phyloP scores from a whole-genome alignment of 1,140 invertebrate genomes.

The Ostrea denselamellosa region DNA sequence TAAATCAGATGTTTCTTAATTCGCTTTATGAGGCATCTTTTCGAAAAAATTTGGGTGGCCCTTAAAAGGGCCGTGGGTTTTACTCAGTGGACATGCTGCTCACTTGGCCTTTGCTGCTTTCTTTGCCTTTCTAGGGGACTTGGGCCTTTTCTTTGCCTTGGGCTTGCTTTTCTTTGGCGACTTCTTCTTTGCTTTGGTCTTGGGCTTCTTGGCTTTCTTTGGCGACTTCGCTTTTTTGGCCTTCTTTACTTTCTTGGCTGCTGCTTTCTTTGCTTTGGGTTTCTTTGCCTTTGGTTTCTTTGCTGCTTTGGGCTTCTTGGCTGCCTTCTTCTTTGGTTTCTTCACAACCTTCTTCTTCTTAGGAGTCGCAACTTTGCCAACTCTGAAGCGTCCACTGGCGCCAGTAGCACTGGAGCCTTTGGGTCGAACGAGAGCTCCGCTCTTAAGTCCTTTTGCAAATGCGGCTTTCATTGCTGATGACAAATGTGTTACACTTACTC shows the following conservation, averaged over 20 bases:
- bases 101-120: conserved; percentile 44
- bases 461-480: conserved; percentile 45
- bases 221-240: conserved; percentile 38
- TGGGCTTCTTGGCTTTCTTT: conserved; percentile 28
- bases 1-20: neutral
- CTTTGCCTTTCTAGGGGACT: conserved; percentile 27
- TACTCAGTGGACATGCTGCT: neutral
- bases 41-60: neutral
- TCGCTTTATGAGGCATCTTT: neutral
- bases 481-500: conserved; percentile 18
- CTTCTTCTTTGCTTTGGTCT: conserved; percentile 41
- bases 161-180: conserved; percentile 19
- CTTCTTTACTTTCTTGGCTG: conserved; percentile 39
- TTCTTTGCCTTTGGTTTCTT: conserved; percentile 45
- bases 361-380: conserved; percentile 41
- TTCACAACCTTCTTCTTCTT: conserved; percentile 49
- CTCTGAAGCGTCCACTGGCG: conserved; percentile 46
- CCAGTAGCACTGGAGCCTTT: conserved; percentile 50
- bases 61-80: conserved; percentile 11
- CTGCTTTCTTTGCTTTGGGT: conserved; percentile 43
- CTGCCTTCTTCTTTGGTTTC: conserved; percentile 42
- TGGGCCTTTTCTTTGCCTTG: conserved; percentile 42
- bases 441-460: conserved; percentile 42
- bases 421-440: conserved; percentile 50
- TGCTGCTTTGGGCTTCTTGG: conserved; percentile 14